Base-by-base conservation (phyloP, 53 echinoderm and acorn worm species). In the Holothuria scabra region DNA sequence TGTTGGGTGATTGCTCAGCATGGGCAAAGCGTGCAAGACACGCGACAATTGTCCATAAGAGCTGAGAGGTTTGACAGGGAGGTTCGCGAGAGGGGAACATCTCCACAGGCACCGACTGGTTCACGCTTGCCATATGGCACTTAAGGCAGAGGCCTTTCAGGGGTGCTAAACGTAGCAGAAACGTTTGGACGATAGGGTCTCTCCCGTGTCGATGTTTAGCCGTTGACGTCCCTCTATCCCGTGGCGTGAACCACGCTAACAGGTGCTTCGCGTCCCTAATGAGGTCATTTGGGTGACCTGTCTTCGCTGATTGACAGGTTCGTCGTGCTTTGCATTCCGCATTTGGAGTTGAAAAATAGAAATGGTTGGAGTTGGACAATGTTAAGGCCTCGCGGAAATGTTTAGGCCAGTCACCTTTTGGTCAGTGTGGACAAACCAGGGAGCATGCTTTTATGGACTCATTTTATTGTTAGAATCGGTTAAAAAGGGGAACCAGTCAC, bases 21-120 rank as follows among this genome's bases (percentile, higher is more conserved):
- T 72, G 72, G 37, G 20, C 24, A 30, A 48, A 72, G 48, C 72
- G 72, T 72, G 72, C 72, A 24, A 44, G 72, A 48, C 72, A 72
- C 72, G 72, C 72, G 72, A 72, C 72, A 52, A 52, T 72, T 67
- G 34, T 30, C 72, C 25, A 4, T 46, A 41, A 67, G 35, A 67
- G 41, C 41, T 12, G 33, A 67, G 13, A 44, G 34, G 46, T 41
- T 72, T 72, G 72, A 48, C 72, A 72, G 48, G 44, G 41, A 44
- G 72, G 72, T 24, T 72, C 72, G 48, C 46, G 72, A 48, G 72
- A 44, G 72, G 46, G n/a, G 72, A 24, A 46, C 25, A 46, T 46
- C 46, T 41, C 18, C 25, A 48, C 48, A 72, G 44, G 44, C 65
- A 29, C 28, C 31, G 65, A 13, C 48, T 22, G n/a, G 48, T 41